Base-by-base conservation (phyloP, 2,797 vertebrate species). In the Malacoraja senta region DNA sequence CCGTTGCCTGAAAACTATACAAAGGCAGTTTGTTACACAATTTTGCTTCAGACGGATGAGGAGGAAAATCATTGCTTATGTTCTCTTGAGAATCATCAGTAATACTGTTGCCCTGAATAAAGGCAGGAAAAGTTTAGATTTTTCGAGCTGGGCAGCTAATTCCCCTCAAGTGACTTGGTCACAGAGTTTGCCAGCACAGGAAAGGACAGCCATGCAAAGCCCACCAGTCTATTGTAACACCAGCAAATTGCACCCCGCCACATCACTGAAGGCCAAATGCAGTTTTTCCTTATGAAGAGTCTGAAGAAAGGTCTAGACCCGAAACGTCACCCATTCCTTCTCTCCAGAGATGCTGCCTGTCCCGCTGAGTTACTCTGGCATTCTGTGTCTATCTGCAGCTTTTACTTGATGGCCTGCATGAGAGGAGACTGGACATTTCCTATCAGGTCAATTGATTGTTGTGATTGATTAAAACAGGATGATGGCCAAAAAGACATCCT, bases 1-100 rank as follows among this genome's bases (percentile, higher is more conserved):
- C 94, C 93, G 83, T 94, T 94, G 38, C 94, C 93, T 93, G 94
- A 94, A 86, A 94, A 94, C 94, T 94, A 93, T 53, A 93, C 93
- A 80, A 88, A 76, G 93, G 38, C 2, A 24, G 4, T 63, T 68
- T 24, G 61, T 38, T 83, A 61, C 53, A 83, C 13, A 65, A 65
- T 65, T n/a, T 1, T 86, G 83, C 17, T 65, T n/a, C 8, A 65
- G 7, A 35, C 24, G 19, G 17, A 88, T 35, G 2, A 10, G n/a
- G 65, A 61, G 4, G n/a, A 19, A 88, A 88, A 68, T 24, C 63
- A 68, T 35, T 21, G 17, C 8, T 35, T 35, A 17, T 68, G 84
- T 21, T 63, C 19, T 35, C 8, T 88, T 63, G 17, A 35, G 53
- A 61, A 84, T 29, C 58, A 29, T 3, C 2, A 58, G 44, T 3